These are phyloP conservation scores for Danionella dracula DNA, from an alignment of 2,797 vertebrate genomes.

Conservation along the genomic window DNA sequence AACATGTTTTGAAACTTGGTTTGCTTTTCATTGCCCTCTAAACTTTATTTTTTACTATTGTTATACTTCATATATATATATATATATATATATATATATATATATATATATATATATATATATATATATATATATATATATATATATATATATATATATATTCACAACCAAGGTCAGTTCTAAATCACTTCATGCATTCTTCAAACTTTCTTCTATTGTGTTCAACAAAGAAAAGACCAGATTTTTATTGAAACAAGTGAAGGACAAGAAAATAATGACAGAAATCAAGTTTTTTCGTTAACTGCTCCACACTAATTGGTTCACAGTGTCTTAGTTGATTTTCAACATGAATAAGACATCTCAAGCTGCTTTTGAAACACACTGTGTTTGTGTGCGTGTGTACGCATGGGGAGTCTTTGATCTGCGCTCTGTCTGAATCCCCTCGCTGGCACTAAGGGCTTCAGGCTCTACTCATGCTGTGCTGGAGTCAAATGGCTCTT, in stretches of 20 bases:
- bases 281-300: too few species aligned
- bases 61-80: too few species aligned
- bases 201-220: too few species aligned
- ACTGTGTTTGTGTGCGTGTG: not conserved
- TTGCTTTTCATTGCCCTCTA: too few species aligned
- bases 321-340: not conserved
- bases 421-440: slow-evolving; percentile 29
- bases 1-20: too few species aligned
- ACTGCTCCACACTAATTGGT: not conserved
- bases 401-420: slow-evolving; percentile 17
- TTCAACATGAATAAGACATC: not conserved
- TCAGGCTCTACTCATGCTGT: slow-evolving; percentile 29
- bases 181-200: too few species aligned
- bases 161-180: too few species aligned
- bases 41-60: too few species aligned
- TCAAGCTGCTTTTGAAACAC: not conserved
- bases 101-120: not conserved
- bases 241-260: too few species aligned
- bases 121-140: not conserved
- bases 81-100: not conserved
- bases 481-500: slow-evolving; percentile 7
- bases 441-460: not conserved
- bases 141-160: not conserved
- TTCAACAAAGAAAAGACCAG: too few species aligned
- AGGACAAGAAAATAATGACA: too few species aligned